Evolutionary conservation across 2,113 vertebrate species (phyloP).

Genomic region (Lasiurus cinereus): DNA sequence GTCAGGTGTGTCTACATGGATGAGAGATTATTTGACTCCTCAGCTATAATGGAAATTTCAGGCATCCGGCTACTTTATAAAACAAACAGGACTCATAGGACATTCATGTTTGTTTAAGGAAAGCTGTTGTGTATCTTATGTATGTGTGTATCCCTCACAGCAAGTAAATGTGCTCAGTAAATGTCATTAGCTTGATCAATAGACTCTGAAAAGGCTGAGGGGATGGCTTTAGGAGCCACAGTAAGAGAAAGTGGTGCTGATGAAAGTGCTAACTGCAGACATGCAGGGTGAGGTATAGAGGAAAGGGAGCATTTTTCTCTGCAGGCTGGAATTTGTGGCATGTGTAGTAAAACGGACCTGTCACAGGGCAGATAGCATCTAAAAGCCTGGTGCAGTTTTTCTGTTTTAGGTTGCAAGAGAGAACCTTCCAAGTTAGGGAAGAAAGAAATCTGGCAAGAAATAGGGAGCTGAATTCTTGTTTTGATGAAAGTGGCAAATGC

Average conservation of each 20-base stretch:
- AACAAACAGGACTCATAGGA: background rate
- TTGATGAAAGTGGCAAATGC: background rate
- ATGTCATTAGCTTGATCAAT: background rate
- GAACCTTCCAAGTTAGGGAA: background rate
- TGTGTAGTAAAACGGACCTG: background rate
- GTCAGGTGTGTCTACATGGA: background rate
- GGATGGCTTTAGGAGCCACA: background rate
- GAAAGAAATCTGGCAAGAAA: background rate
- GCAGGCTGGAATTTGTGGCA: background rate
- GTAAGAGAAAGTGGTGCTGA: background rate
- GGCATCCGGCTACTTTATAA: background rate
- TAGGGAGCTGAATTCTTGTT: background rate
- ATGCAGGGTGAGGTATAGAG: background rate
- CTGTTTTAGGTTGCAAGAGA: background rate
- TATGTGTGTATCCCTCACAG: background rate
- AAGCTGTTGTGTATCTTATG: background rate
- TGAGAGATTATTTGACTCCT: background rate
- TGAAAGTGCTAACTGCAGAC: background rate
- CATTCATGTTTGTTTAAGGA: background rate
- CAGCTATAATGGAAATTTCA: background rate
- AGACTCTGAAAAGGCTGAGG: background rate
- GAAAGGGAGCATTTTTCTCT: background rate
- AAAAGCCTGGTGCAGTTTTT: background rate
- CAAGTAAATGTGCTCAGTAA: background rate
- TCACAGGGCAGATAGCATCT: background rate